Evolutionary conservation across 2,113 vertebrate species (phyloP), one percentile per base, ranked within the genome.

Genomic region (Chrysemys picta): DNA sequence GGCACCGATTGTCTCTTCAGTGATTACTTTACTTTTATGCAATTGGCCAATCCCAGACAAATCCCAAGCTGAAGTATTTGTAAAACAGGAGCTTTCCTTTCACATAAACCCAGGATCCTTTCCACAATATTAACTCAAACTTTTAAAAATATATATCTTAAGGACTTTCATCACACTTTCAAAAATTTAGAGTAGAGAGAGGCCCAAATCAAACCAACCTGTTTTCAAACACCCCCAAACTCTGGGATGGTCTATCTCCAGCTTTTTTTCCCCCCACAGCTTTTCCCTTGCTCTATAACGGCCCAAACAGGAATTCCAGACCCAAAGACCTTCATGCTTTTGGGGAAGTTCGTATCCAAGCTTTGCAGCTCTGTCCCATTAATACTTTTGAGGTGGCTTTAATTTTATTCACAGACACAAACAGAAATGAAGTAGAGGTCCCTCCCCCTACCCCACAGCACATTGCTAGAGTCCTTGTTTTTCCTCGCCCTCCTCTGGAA

Each of bases 11-110:
- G 76, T 85, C 35, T 79, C 49, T 89, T 0, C 75, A 69, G 38
- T 85, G 75, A 89, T 90, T 87, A 29, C 53, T 94, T 91, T 86
- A 94, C 42, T 38, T 93, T 90, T 89, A 42, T 83, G 53, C 17
- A 69, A 81, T 91, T 82, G 31, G 47, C 24, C 31, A 89, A 0
- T 91, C 79, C 92, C 84, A 69, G 59, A 93, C n/a, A 91, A 91
- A 96, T 80, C 49, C 54, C 27, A 83, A 57, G 56, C 5, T 16
- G 50, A 2, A 13, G 5, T 57, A 2, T 14, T 88, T 87, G n/a
- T 80, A 84, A 87, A 91, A 4, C 13, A 81, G 16, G 3, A 69
- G 21, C 49, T 78, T 92, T 65, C n/a, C 52, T 84, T 87, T 94
- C 4, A 6, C 11, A 54, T 47, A 93, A 93, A 84, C 2, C 1